Conservation (phyloP, 2,797 vertebrate species). For the Loris lydekkerianus region DNA sequence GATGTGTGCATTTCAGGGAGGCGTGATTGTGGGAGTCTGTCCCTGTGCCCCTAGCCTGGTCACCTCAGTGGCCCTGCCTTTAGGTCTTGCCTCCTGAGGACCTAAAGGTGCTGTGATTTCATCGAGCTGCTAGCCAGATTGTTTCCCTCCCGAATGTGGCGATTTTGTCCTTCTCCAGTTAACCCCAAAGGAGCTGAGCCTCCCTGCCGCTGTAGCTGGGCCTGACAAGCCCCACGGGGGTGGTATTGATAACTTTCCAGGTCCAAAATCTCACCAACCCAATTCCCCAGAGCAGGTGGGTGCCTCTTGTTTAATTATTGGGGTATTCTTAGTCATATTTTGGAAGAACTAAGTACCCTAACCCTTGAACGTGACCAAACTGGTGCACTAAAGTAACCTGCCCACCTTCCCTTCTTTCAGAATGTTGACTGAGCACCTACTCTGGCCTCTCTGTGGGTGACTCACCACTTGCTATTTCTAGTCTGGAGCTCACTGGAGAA, state of each 20-base stretch:
- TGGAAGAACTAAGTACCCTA: not conserved
- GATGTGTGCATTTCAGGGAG: accelerated
- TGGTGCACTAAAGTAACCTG: not conserved
- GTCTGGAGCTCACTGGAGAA: not conserved
- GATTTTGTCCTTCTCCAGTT: not conserved
- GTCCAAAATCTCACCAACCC: not conserved
- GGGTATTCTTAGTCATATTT: not conserved
- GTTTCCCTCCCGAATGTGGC: not conserved
- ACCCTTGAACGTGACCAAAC: not conserved
- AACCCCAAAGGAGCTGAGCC: not conserved
- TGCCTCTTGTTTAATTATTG: not conserved
- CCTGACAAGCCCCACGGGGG: not conserved
- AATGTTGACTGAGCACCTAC: not conserved
- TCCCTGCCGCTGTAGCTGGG: accelerated
- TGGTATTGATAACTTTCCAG: not conserved
- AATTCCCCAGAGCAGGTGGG: not conserved
- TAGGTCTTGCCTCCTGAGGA: not conserved
- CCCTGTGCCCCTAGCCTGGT: not conserved
- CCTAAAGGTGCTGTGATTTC: not conserved
- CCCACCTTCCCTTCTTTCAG: not conserved
- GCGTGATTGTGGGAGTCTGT: not conserved
- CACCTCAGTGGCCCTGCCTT: not conserved
- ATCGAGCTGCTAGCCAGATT: not conserved
- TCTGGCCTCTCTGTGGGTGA: not conserved
- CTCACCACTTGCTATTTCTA: not conserved